Conservation (phyloP, 2,113 vertebrate species). For the Heterochromis multidens region DNA sequence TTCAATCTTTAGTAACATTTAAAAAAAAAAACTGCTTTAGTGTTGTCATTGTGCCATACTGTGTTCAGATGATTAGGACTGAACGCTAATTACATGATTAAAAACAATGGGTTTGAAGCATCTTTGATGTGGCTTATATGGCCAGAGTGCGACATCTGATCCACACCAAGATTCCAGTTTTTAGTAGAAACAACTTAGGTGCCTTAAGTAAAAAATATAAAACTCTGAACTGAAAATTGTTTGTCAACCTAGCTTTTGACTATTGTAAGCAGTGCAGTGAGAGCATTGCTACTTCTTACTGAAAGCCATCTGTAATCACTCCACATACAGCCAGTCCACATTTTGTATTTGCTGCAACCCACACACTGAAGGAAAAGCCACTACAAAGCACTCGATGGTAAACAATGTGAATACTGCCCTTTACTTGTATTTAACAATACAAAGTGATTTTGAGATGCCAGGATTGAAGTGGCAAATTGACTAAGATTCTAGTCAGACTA, state of each 20-base stretch:
- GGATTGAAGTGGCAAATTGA: neutral
- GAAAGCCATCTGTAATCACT: neutral
- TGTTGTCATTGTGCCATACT: neutral
- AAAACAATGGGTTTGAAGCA: neutral
- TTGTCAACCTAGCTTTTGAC: neutral
- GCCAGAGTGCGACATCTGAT: neutral
- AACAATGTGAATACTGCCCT: slow-evolving; percentile 7
- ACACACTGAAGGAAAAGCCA: slow-evolving; percentile 15
- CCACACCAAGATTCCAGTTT: neutral
- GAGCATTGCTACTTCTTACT: neutral
- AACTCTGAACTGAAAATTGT: neutral
- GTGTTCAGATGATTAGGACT: neutral
- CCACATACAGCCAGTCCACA: neutral
- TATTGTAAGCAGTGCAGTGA: neutral
- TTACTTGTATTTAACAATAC: neutral
- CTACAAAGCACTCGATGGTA: slow-evolving; percentile 6
- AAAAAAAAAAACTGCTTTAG: neutral
- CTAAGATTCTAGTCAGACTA: neutral
- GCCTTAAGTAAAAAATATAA: neutral
- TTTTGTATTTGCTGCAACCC: slow-evolving; percentile 20
- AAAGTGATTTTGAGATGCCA: neutral
- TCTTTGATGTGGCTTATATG: neutral
- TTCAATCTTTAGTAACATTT: neutral
- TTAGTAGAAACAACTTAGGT: neutral
- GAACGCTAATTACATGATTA: neutral